A percentile compares a stretch with the other conserved stretches of the same genome.
Evolutionary conservation across 2,888 invertebrate genomes (phyloP).

Genomic region (Osmoderma eremita): DNA sequence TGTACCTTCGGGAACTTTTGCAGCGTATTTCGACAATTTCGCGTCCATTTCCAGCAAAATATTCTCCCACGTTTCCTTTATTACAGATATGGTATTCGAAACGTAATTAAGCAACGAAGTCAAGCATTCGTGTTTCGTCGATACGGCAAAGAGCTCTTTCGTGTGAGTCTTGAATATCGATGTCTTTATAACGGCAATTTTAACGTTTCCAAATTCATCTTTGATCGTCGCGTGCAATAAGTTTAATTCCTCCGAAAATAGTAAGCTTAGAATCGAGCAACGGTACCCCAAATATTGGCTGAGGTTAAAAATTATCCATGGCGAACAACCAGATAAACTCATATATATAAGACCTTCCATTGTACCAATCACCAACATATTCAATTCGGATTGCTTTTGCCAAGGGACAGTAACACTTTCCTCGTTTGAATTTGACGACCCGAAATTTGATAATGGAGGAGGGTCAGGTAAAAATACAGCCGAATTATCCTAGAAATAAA

Average conservation of each 20-base stretch:
- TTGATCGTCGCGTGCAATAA: conserved; percentile 74
- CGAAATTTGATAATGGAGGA: conserved; percentile 64
- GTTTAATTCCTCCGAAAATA: conserved; percentile 77
- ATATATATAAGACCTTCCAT: conserved; percentile 77
- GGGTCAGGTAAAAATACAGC: conserved; percentile 62
- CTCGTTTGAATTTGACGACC: conserved; percentile 47
- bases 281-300: conserved; percentile 67
- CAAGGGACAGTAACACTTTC: conserved; percentile 57
- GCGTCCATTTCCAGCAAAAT: conserved; percentile 93
- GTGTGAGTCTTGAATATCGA: conserved; percentile 73
- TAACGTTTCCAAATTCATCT: conserved; percentile 65
- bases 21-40: conserved; percentile 89
- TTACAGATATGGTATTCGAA: conserved; percentile 80
- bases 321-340: conserved; percentile 86
- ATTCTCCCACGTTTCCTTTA: conserved; percentile 94
- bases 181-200: conserved; percentile 68
- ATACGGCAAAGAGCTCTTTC: conserved; percentile 76
- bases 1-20: conserved; percentile 80
- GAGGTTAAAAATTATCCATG: conserved; percentile 76
- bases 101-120: conserved; percentile 72
- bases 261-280: conserved; percentile 72
- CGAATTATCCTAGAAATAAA: conserved; percentile 58
- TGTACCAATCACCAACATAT: conserved; percentile 83
- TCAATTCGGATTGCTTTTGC: conserved; percentile 72
- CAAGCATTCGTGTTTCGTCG: conserved; percentile 76